A percentile compares a stretch with the other conserved stretches of the same genome.
Conservation (phyloP, 1,140 invertebrate species). For the Cydia fagiglandana region DNA sequence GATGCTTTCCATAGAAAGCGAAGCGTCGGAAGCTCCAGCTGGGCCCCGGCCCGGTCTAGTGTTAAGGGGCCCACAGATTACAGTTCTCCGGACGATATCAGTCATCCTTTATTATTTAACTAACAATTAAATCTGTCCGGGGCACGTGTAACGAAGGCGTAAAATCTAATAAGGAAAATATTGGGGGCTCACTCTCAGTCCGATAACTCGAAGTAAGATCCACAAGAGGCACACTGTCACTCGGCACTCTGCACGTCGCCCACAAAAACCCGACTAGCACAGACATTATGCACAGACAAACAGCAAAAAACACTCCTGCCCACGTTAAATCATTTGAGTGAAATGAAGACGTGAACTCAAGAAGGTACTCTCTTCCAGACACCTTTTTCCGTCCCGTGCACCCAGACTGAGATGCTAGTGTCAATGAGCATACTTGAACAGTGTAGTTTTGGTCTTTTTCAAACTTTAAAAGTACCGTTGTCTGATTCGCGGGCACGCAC, state of each 20-base stretch:
- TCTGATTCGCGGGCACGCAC: conserved; percentile 53
- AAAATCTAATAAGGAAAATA: conserved; percentile 26
- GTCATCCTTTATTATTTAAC: too few species aligned
- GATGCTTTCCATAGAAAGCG: too few species aligned
- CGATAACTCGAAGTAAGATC: conserved; percentile 27
- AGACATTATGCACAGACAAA: conserved; percentile 50
- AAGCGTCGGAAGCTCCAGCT: too few species aligned
- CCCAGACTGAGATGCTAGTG: conserved; percentile 52
- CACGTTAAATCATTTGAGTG: conserved; percentile 41
- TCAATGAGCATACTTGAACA: conserved; percentile 58
- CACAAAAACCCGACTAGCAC: conserved; percentile 43
- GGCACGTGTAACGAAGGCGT: background rate
- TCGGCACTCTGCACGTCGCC: conserved; percentile 23
- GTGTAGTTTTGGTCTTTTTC: conserved; percentile 51
- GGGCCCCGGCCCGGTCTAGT: too few species aligned
- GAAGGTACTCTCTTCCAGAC: conserved; percentile 10
- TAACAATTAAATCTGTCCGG: background rate
- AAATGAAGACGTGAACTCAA: conserved; percentile 3
- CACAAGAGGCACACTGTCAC: conserved; percentile 22
- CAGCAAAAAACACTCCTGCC: conserved; percentile 51
- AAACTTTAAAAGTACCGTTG: conserved; percentile 44
- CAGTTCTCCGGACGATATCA: too few species aligned
- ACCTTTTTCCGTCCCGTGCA: conserved; percentile 54
- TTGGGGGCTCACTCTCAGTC: conserved; percentile 35
- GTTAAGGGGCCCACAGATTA: too few species aligned